Conservation (phyloP, 2,113 vertebrate genomes). For the Neodon shergylaensis region DNA sequence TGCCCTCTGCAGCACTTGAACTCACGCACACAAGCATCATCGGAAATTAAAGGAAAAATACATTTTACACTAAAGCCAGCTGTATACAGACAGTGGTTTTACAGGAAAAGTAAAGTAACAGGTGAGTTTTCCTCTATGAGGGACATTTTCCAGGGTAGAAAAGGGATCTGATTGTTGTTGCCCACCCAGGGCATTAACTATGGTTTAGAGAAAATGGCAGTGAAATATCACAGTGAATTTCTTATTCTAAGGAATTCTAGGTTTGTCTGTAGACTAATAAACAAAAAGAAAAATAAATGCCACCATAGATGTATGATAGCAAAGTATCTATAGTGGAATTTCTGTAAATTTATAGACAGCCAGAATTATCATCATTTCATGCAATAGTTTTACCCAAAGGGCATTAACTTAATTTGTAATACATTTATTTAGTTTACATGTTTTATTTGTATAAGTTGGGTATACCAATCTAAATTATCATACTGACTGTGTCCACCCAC, state of each 20-base stretch:
- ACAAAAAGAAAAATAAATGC: not conserved
- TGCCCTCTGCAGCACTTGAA: too few species aligned
- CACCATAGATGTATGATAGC: not conserved
- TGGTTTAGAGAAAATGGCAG: not conserved
- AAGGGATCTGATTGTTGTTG: not conserved
- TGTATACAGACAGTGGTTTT: not conserved
- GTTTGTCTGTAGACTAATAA: not conserved
- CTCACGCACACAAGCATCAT: too few species aligned
- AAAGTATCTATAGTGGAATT: not conserved
- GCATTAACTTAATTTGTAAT: constrained; percentile 6
- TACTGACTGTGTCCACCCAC: not conserved
- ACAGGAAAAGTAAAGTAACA: not conserved
- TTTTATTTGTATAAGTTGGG: not conserved
- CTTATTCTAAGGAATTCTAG: constrained; percentile 12
- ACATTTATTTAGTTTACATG: not conserved
- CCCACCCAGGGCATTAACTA: not conserved
- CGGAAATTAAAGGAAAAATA: not conserved
- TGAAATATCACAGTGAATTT: constrained; percentile 10
- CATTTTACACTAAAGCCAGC: not conserved
- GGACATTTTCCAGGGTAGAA: not conserved
- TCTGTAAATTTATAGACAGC: not conserved
- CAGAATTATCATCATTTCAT: not conserved
- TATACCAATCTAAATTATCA: not conserved
- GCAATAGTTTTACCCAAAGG: not conserved
- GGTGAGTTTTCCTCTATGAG: not conserved